Evolutionary conservation across 2,888 invertebrate genomes (phyloP), one percentile per base, ranked within the genome.

Genomic region (Ormia ochracea): DNA sequence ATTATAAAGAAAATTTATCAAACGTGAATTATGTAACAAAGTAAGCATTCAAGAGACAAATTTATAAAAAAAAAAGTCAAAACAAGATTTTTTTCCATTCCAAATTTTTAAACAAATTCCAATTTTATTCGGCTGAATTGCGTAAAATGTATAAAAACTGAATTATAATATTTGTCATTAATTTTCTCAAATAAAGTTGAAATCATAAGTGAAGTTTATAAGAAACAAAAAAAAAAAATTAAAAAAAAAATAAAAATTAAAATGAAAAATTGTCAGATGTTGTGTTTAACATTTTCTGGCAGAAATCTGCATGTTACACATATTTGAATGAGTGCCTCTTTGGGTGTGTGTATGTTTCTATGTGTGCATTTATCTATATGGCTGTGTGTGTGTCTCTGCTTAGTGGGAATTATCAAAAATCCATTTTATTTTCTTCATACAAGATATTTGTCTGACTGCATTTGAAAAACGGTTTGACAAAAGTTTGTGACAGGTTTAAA

Each of bases 121-220:
- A 43, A 56, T 43, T 23, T 50, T 52, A 45, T 73, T 31, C 36
- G 23, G 33, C 19, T 61, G 56, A 56, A 54, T 80, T 80, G 75
- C 75, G 72, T 80, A 75, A 80, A 79, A 75, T 70, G 68, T 70
- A 70, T 70, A 75, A 59, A 75, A 69, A 65, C 52, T 23, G 70
- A 70, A 79, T 70, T 75, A 66, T 70, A 75, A 75, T 66, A 72
- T 80, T 80, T 75, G 79, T 80, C 75, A 75, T 69, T 66, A 65
- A 38, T 50, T 74, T 74, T 69, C 58, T 69, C 63, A 56, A 48
- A 76, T 52, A 59, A 33, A 59, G 52, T 66, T 59, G 50, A 66
- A 52, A 54, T 61, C 33, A 45, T 38, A 68, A 56, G 58, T 61
- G 7, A 66, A 36, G 33, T 59, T 59, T 33, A 36, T 6, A 36